phyloP scores from a whole-genome alignment of 2,797 vertebrate genomes.

The Enteromius paludinosus region DNA sequence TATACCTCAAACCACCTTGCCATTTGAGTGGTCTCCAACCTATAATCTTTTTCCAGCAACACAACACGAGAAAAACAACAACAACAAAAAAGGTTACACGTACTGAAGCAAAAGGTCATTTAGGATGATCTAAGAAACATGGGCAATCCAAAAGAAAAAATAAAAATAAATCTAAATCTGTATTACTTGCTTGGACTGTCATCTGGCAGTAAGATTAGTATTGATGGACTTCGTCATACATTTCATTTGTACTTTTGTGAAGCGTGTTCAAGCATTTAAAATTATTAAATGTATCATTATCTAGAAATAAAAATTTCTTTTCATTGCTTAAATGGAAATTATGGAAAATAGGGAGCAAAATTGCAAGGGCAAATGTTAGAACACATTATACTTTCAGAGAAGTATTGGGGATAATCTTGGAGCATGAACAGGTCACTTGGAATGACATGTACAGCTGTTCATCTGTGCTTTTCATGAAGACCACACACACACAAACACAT shows the following conservation, averaged over 20 bases:
- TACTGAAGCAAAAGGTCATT: neutral
- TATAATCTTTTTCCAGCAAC: conserved; percentile 43
- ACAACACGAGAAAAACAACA: neutral
- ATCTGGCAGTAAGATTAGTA: conserved; percentile 19
- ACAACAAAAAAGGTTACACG: conserved; percentile 27
- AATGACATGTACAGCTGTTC: conserved; percentile 39
- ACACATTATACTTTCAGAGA: conserved; percentile 50
- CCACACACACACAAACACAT: neutral
- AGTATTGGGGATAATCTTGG: conserved; percentile 21
- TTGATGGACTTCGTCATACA: conserved; percentile 35
- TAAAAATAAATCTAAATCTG: conserved; percentile 13
- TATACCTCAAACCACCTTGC: conserved; percentile 46
- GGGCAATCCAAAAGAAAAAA: conserved; percentile 42
- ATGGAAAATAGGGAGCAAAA: conserved; percentile 18
- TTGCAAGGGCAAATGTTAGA: conserved; percentile 18
- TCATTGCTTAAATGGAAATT: conserved; percentile 30
- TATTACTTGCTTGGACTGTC: neutral
- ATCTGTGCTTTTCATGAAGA: conserved; percentile 33
- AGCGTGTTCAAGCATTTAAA: conserved; percentile 19
- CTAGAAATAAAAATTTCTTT: neutral
- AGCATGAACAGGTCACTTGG: conserved; percentile 34
- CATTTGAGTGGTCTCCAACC: conserved; percentile 49
- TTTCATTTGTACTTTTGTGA: conserved; percentile 26
- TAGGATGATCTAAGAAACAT: conserved; percentile 52
- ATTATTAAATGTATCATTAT: conserved; percentile 40